These are phyloP conservation scores for Ardeotis arabs DNA, from an alignment of 2,113 vertebrate genomes.

Conservation along the genomic window DNA sequence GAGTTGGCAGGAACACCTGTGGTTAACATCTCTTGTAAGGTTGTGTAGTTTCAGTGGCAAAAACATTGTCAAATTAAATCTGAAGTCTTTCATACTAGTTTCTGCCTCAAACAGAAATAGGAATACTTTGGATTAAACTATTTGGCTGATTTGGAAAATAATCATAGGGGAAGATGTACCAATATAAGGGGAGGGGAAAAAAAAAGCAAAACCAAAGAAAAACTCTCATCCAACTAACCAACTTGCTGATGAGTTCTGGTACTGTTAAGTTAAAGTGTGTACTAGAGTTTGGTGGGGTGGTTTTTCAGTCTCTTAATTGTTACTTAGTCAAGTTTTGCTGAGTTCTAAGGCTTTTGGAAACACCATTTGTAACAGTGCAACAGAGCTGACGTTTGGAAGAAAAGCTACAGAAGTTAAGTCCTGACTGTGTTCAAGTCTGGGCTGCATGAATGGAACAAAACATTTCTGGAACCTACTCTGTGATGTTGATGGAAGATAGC, in stretches of 20 bases:
- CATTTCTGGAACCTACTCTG: neutral
- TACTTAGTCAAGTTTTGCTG: neutral
- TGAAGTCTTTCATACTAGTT: neutral
- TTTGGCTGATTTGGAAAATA: neutral
- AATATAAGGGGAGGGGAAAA: neutral
- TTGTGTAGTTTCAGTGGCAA: neutral
- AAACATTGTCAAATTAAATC: neutral
- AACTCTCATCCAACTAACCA: neutral
- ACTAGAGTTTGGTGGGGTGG: neutral
- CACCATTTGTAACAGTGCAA: neutral
- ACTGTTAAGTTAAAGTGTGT: neutral
- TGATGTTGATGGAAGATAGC: rapidly evolving
- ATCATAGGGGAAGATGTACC: too few relatives aligned
- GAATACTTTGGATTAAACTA: neutral
- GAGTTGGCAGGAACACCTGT: neutral
- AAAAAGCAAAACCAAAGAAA: neutral
- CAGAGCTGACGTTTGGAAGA: neutral
- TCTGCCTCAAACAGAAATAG: neutral
- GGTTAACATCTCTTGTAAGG: neutral
- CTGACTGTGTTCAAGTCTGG: neutral
- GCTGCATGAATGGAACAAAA: neutral
- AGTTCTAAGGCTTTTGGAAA: neutral
- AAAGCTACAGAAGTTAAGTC: neutral
- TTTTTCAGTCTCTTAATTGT: neutral
- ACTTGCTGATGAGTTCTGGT: neutral